Evolutionary conservation across 1,140 invertebrate species (phyloP).

Genomic region (Phenacoccus solenopsis): DNA sequence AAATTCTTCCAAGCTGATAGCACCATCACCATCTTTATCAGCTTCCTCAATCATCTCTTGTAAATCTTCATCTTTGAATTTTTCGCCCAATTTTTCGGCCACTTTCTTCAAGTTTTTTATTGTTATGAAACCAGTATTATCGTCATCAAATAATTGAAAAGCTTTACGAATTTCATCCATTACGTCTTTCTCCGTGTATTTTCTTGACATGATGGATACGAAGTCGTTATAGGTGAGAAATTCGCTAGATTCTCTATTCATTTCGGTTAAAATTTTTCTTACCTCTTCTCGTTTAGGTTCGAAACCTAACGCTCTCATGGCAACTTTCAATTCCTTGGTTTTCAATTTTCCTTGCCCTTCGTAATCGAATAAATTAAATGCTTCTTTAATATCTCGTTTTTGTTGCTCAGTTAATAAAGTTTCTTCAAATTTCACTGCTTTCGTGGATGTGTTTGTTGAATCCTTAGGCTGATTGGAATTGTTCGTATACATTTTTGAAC

Average conservation of each 20-base stretch:
- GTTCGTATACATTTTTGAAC: not conserved
- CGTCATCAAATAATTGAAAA: conserved; percentile 89
- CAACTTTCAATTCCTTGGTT: conserved; percentile 83
- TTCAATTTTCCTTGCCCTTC: conserved; percentile 76
- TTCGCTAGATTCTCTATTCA: conserved; percentile 76
- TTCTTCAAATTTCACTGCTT: conserved; percentile 5
- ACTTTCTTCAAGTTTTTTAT: conserved; percentile 93
- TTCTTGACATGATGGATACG: conserved; percentile 77
- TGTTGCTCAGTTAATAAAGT: conserved; percentile 73
- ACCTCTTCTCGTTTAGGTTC: conserved; percentile 95
- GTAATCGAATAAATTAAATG: conserved; percentile 89
- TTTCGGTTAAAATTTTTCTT: conserved; percentile 81
- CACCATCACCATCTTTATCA: conserved; percentile 87
- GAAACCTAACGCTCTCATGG: conserved; percentile 83
- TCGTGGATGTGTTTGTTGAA: not conserved
- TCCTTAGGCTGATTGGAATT: not conserved
- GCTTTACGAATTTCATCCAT: conserved; percentile 95
- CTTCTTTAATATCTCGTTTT: conserved; percentile 85
- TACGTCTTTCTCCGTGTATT: conserved; percentile 90
- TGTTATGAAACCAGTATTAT: conserved; percentile 86
- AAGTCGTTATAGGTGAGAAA: conserved; percentile 85
- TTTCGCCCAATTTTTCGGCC: conserved; percentile 88
- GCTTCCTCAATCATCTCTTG: conserved; percentile 98
- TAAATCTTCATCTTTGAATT: conserved; percentile 87
- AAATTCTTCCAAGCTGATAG: conserved; percentile 93